Evolutionary conservation across 2,113 vertebrate genomes (phyloP), one percentile per base, ranked within the genome.

Genomic region (Mus pahari): DNA sequence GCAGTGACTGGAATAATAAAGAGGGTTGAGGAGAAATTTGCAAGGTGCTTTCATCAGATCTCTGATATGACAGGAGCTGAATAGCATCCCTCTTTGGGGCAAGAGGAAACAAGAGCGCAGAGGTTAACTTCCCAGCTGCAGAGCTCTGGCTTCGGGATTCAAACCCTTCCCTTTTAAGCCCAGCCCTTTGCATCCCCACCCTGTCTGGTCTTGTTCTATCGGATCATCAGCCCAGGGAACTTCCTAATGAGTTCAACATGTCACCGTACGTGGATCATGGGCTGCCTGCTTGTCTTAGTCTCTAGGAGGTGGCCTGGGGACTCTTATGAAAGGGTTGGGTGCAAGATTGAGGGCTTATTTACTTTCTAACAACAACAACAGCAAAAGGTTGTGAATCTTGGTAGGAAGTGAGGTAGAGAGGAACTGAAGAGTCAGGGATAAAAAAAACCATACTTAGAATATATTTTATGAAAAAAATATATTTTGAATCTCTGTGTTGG

Each of bases 61-160:
- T 66, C 81, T 90, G 62, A 58, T 60, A 53, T 71, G 64, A 73
- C 58, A 86, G 53, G 96, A 39, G 4, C 28, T 36, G 66, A 77
- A 75, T 12, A 22, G 48, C 70, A 64, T 53, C 66, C 75, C n/a
- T 39, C 19, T 55, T 62, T 74, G 79, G 45, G 62, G 33, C 73
- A 55, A 70, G 90, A 92, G 89, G 75, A 73, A 90, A 91, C 74
- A 45, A 91, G 88, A 68, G 71, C 33, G 5, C 82, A 86, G 83
- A 86, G 82, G 36, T 86, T 48, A 86, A 45, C 87, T n/a, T 70
- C 39, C 26, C 83, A 89, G 74, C 19, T 39, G 10, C 48, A 64
- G 77, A 89, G 71, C 68, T 71, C 36, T 90, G 92, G 70, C 62
- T 89, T 81, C 36, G 0, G 66, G 84, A 82, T 89, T 78, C 62